These are phyloP conservation scores for Phataginus tetradactyla DNA, from an alignment of 2,797 vertebrate species.

Conservation along the genomic window DNA sequence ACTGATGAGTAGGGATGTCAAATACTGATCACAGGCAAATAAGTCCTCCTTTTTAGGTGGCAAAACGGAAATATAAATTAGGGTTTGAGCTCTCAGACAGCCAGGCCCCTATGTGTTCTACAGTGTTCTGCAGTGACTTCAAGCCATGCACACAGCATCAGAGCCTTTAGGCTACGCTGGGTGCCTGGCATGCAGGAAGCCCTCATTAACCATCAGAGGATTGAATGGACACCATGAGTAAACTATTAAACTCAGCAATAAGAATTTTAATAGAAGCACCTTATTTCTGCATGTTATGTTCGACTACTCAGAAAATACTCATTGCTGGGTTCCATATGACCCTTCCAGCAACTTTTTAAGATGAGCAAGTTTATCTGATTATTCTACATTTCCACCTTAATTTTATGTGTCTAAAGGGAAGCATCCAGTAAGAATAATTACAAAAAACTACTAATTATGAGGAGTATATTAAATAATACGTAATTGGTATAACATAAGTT, in stretches of 20 bases:
- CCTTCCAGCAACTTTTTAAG: background rate
- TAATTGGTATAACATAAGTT: background rate
- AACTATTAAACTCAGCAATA: background rate
- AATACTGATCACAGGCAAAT: background rate
- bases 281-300: background rate
- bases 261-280: background rate
- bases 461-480: background rate
- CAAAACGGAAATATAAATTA: background rate
- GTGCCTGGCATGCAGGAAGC: background rate
- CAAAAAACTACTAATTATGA: background rate
- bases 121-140: too few species aligned
- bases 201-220: background rate
- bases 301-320: background rate
- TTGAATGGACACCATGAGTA: background rate
- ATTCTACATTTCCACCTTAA: background rate
- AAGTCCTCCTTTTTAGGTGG: background rate
- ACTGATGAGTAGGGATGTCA: background rate
- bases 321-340: background rate
- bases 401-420: background rate
- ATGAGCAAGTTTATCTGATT: background rate
- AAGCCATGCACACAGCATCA: accelerated
- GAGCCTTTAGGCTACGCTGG: background rate
- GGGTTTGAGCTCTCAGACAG: background rate
- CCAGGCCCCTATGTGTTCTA: too few species aligned
- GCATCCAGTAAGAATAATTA: background rate